These are phyloP conservation scores for Phaetusa simplex DNA, from an alignment of 2,113 vertebrate genomes.

Conservation along the genomic window DNA sequence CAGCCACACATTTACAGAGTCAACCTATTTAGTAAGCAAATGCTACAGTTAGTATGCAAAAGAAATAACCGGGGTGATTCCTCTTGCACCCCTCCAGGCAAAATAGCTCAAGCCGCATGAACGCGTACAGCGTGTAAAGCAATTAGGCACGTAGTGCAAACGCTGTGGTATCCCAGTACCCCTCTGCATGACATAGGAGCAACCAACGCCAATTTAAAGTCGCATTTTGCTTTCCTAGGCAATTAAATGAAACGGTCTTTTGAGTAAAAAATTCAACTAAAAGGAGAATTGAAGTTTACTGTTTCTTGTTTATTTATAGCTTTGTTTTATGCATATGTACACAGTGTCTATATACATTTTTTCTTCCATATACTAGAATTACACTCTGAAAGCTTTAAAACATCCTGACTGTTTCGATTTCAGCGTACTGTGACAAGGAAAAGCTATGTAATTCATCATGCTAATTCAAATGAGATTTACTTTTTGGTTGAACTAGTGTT, in stretches of 20 bases:
- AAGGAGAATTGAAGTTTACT: conserved; percentile 3
- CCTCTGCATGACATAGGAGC: neutral
- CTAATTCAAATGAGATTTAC: conserved; percentile 61
- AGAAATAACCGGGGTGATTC: conserved; percentile 28
- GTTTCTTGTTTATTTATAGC: conserved; percentile 9
- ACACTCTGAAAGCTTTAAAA: neutral
- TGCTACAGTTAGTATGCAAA: neutral
- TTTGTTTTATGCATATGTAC: neutral
- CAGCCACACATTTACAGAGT: neutral
- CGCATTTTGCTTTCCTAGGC: neutral
- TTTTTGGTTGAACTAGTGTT: conserved; percentile 30
- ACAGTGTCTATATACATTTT: neutral
- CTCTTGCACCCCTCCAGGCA: neutral
- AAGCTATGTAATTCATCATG: conserved; percentile 59
- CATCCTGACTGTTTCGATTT: neutral
- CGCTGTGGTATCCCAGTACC: neutral
- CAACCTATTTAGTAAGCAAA: neutral
- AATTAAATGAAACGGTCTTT: neutral
- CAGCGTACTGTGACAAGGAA: conserved; percentile 21
- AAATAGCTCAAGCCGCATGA: conserved; percentile 5
- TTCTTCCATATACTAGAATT: neutral
- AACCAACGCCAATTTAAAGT: neutral
- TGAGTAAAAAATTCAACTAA: neutral
- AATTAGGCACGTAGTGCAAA: neutral
- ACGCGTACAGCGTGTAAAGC: neutral